phyloP scores from a whole-genome alignment of 1,140 invertebrate genomes.

The Glomeris maerens region DNA sequence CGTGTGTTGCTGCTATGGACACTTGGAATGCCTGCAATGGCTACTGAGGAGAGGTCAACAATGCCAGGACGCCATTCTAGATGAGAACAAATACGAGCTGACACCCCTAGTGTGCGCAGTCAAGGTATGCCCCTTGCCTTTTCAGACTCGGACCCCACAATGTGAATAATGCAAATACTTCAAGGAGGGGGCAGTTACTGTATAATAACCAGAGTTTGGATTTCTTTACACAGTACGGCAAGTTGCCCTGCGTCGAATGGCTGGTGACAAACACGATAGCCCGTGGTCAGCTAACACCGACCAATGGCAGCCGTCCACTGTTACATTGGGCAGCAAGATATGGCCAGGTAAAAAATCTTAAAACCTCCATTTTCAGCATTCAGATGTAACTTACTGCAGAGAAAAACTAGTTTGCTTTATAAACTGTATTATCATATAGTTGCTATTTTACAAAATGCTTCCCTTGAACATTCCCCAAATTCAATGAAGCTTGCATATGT shows the following conservation, averaged over 20 bases:
- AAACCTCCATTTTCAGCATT: too few relatives aligned
- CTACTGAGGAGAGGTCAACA: constrained; percentile 21
- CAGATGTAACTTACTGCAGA: too few relatives aligned
- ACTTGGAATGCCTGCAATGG: constrained; percentile 29
- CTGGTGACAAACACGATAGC: constrained; percentile 26
- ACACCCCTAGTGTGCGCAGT: constrained; percentile 30
- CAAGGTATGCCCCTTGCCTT: constrained; percentile 23
- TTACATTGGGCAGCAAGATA: constrained; percentile 32
- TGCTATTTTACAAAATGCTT: too few relatives aligned
- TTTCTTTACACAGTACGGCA: constrained; percentile 22
- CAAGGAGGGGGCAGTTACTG: neutral
- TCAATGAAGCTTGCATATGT: too few relatives aligned
- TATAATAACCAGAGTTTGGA: neutral
- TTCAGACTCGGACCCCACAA: neutral
- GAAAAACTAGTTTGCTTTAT: too few relatives aligned
- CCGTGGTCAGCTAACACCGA: constrained; percentile 20
- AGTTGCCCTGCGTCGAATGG: constrained; percentile 29
- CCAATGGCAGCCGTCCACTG: constrained; percentile 25
- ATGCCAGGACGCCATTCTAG: constrained; percentile 27
- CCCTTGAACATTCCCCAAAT: too few relatives aligned
- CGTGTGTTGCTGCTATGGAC: constrained; percentile 27
- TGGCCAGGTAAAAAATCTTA: constrained; percentile 19
- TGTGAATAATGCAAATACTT: neutral
- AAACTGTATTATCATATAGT: too few relatives aligned
- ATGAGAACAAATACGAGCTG: constrained; percentile 31